Percentiles rank a stretch among this genome's conserved stretches.
These are phyloP conservation scores for Lepidochrysops patricia DNA, from an alignment of 2,888 invertebrate genomes.

Conservation along the genomic window DNA sequence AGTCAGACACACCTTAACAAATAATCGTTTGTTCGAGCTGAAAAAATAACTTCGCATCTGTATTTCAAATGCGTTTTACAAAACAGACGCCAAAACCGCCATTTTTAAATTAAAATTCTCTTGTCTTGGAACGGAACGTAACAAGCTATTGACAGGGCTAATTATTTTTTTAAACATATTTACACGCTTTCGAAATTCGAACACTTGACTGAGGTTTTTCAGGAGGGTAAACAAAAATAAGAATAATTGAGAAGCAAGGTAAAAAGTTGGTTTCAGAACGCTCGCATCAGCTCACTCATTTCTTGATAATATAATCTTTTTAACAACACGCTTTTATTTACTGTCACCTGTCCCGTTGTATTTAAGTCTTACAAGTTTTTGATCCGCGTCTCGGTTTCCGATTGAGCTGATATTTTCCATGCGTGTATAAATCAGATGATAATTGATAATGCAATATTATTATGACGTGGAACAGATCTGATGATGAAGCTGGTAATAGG, in stretches of 20 bases:
- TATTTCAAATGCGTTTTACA: conserved; percentile 2
- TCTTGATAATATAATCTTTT: too few species aligned
- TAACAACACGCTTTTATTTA: too few species aligned
- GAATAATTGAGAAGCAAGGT: background rate
- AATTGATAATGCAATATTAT: too few species aligned
- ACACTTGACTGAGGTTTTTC: background rate
- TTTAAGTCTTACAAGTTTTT: too few species aligned
- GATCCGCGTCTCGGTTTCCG: too few species aligned
- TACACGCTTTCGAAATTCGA: conserved; percentile 1
- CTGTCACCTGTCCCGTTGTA: too few species aligned
- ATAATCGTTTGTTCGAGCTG: background rate
- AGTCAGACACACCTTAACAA: background rate
- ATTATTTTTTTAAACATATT: conserved; percentile 5
- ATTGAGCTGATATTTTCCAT: too few species aligned
- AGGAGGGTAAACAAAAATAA: background rate
- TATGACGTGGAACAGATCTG: too few species aligned
- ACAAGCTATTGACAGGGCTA: conserved; percentile 8
- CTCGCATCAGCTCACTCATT: too few species aligned
- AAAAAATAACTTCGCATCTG: conserved; percentile 10
- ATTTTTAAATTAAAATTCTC: conserved; percentile 12
- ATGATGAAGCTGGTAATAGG: too few species aligned
- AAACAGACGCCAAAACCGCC: conserved; percentile 10
- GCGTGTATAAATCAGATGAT: too few species aligned
- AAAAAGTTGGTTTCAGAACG: background rate
- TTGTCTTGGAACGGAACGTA: background rate